Base-by-base conservation (phyloP, 2,888 invertebrate genomes). In the Chymomyza caudatula region DNA sequence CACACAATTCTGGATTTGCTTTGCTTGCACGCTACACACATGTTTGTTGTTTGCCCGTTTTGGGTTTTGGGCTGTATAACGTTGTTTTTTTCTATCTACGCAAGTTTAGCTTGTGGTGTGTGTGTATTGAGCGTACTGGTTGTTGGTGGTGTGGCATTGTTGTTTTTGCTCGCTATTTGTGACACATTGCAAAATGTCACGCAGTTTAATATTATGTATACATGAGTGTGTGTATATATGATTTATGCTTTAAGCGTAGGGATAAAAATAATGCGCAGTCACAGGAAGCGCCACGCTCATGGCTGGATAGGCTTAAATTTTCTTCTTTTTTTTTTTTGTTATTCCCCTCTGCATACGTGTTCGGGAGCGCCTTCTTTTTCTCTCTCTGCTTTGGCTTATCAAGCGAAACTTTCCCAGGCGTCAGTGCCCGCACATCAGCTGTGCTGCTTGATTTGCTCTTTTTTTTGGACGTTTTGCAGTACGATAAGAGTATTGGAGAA, bases 21-120 rank as follows among this genome's bases (percentile, higher is more conserved):
- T 8, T 37, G 29, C 11, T 37, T 37, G 29, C 29, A 37, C 29
- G 63, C 77, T 67, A 77, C 80, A 83, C 80, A 83, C 84, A 81
- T 84, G 81, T 81, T 86, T 78, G 76, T 62, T 44, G 74, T 82
- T 85, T 74, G 80, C 65, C 77, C 78, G 71, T 74, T 85, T 85
- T 69, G 69, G 73, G 71, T 74, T 85, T 85, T 69, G 69, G 73
- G 69, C 56, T 70, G 69, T 69, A 37, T 37, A 74, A 66, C 62
- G 73, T 73, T 59, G 58, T 69, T 71, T 42, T 55, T 71, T 70
- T 60, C 66, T 71, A 69, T 74, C 69, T 68, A 60, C 54, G 55
- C 56, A 60, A 59, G 53, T 62, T 23, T 29, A n/a, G 29, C 49
- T 2, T 55, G 53, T 58, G 22, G 47, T 60, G 43, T 72, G 51